Evolutionary conservation across 1,140 invertebrate species (phyloP), one percentile per base, ranked within the genome.

Genomic region (Cydia pomonella): DNA sequence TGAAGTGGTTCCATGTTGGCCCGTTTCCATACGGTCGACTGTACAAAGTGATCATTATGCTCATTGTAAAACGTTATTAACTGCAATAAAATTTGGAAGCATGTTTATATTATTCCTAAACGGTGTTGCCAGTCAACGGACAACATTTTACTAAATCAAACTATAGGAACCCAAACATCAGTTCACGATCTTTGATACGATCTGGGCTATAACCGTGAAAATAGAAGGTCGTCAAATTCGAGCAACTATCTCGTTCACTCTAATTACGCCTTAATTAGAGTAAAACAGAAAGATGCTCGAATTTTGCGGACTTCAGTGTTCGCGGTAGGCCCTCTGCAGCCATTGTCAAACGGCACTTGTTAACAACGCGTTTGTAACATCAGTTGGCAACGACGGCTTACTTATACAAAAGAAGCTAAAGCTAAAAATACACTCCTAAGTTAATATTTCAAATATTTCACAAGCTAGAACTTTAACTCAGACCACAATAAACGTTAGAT

Each of bases 151-250:
- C 81, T 87, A 89, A 88, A 87, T 87, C 89, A 86, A 82, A 82
- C 82, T 87, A 90, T 91, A 92, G 90, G 90, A 92, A 92, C 90
- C 82, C 79, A 86, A 82, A 79, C 80, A 81, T 91, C 88, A 92
- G 90, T 92, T 85, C 88, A 85, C 81, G 88, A 91, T 88, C 85
- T 80, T 79, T 76, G 75, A 74, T 71, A 76, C 77, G 84, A 87
- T 91, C 77, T n/a, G n/a, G n/a, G n/a, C n/a, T n/a, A n/a, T n/a
- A n/a, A n/a, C n/a, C n/a, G n/a, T n/a, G n/a, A n/a, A n/a, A n/a
- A n/a, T n/a, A n/a, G n/a, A n/a, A n/a, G n/a, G n/a, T n/a, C n/a
- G n/a, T n/a, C n/a, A n/a, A n/a, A n/a, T n/a, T n/a, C n/a, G n/a
- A n/a, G n/a, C n/a, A n/a, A n/a, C n/a, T n/a, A n/a, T n/a, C n/a